Percentiles rank a stretch among this genome's conserved stretches.
Evolutionary conservation across 2,113 vertebrate species (phyloP).

Genomic region (Ploceus nigricollis): DNA sequence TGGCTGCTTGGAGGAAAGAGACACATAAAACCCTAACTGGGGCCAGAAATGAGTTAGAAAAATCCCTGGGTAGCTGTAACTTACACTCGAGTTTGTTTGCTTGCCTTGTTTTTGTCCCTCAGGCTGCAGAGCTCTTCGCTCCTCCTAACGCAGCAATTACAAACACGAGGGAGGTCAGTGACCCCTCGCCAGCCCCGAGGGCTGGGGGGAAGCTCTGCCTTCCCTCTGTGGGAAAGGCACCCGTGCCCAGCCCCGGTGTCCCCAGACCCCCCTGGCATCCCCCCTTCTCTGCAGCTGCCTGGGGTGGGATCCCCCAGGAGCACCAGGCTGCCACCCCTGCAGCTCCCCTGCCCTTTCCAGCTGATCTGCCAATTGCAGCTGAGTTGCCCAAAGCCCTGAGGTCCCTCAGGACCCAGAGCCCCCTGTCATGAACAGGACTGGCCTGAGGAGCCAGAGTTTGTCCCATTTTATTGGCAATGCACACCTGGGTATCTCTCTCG

Average conservation of each 20-base stretch:
- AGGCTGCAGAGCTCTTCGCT: background rate
- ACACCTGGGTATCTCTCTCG: fast-evolving
- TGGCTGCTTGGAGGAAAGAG: constrained; percentile 45
- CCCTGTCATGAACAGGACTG: fast-evolving
- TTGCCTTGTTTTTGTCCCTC: background rate
- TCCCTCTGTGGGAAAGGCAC: background rate
- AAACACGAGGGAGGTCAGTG: background rate
- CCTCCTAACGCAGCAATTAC: constrained; percentile 14
- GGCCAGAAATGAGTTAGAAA: constrained; percentile 34
- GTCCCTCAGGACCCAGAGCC: background rate
- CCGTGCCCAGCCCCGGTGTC: fast-evolving
- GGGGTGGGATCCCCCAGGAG: background rate
- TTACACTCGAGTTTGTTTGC: background rate
- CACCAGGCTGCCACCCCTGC: background rate
- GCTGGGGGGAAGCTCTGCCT: background rate
- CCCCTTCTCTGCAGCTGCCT: too few relatives aligned
- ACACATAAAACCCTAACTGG: constrained; percentile 43
- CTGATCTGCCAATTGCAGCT: background rate
- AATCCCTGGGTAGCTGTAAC: constrained; percentile 56
- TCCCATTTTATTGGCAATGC: fast-evolving
- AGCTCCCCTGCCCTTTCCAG: background rate
- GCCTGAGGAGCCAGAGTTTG: fast-evolving
- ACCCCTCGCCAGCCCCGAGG: background rate
- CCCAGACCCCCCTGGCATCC: fast-evolving
- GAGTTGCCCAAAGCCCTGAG: fast-evolving